Percentiles rank a stretch among this genome's conserved stretches.
Evolutionary conservation across 2,888 invertebrate species (phyloP).

Genomic region (Dynastes grantii): DNA sequence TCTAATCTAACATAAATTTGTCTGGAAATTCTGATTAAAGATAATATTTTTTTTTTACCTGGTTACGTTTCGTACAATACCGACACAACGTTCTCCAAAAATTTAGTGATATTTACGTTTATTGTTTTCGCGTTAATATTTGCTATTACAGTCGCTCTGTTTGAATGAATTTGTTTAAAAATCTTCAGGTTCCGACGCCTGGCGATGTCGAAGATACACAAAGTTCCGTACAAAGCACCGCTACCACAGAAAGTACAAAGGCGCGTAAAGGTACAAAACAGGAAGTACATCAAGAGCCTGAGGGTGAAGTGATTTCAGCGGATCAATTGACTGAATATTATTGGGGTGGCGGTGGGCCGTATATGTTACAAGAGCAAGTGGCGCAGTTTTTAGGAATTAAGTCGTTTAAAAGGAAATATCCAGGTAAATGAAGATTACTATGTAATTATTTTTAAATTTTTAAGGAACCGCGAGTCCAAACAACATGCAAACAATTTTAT

Average conservation of each 20-base stretch:
- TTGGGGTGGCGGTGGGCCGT: conserved; percentile 88
- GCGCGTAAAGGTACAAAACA: conserved; percentile 61
- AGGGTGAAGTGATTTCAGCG: conserved; percentile 75
- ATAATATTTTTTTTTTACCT: conserved; percentile 31
- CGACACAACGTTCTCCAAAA: no score
- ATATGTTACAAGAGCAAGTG: conserved; percentile 97
- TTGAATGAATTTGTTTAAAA: conserved; percentile 38
- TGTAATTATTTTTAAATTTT: no score
- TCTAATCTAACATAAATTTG: conserved; percentile 33
- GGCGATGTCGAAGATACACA: conserved; percentile 81
- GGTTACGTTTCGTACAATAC: no score
- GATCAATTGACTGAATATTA: conserved; percentile 94
- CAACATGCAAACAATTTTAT: no score
- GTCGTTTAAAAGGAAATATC: conserved; percentile 96
- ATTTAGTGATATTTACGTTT: neutral
- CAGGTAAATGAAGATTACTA: conserved; percentile 77
- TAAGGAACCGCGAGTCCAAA: no score
- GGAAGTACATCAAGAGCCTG: conserved; percentile 66
- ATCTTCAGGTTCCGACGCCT: conserved; percentile 51
- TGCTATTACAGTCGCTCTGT: neutral
- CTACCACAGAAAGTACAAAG: conserved; percentile 77
- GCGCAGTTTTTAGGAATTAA: conserved; percentile 95
- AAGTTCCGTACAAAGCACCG: conserved; percentile 85
- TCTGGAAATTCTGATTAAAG: conserved; percentile 18
- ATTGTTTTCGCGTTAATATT: neutral